Conservation (phyloP, 2,113 vertebrate species). For the Sitta europaea region DNA sequence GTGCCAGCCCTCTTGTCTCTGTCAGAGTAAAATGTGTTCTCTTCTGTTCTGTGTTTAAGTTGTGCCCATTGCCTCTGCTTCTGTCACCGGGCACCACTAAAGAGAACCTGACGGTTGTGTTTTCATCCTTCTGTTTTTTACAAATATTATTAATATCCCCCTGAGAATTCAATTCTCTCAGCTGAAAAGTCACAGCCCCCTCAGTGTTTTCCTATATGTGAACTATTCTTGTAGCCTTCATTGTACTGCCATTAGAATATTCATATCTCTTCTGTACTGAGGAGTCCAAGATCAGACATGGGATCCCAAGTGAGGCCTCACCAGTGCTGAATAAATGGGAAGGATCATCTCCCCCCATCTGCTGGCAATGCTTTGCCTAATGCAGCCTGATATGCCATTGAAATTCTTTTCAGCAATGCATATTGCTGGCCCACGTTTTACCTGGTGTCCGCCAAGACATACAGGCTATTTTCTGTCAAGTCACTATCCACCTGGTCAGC, state of each 20-base stretch:
- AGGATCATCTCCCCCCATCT: neutral
- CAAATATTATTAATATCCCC: neutral
- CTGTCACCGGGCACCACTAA: neutral
- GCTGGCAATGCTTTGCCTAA: neutral
- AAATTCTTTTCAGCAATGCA: neutral
- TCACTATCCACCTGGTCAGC: neutral
- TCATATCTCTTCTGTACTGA: neutral
- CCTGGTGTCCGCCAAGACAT: neutral
- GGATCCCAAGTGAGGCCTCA: neutral
- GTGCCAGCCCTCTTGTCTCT: neutral
- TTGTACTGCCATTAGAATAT: neutral
- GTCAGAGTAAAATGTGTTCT: neutral
- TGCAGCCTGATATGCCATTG: neutral
- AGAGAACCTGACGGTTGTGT: neutral
- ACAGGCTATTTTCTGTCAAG: neutral
- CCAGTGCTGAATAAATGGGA: neutral
- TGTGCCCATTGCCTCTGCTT: neutral
- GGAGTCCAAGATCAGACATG: neutral
- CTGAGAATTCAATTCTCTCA: neutral
- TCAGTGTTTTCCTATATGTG: neutral
- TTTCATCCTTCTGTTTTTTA: neutral
- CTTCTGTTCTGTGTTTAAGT: neutral
- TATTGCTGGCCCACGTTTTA: neutral
- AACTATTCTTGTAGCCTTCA: rapidly evolving
- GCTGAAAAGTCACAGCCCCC: neutral